Percentiles rank a stretch among this genome's conserved stretches.
Conservation (phyloP, 2,113 vertebrate species). For the Marcusenius ussheri region DNA sequence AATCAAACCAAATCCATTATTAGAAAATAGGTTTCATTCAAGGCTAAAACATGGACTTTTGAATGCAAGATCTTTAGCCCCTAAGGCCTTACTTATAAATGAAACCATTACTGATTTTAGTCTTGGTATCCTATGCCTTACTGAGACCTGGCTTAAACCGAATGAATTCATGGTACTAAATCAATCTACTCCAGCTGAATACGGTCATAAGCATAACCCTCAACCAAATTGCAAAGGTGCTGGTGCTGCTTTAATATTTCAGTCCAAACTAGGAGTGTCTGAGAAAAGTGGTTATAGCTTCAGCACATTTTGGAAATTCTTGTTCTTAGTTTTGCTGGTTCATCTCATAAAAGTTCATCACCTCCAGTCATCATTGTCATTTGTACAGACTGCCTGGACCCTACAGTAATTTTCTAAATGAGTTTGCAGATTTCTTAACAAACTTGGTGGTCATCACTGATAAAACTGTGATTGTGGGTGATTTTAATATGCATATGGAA, state of each 20-base stretch:
- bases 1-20: neutral
- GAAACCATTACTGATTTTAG: neutral
- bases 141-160: neutral
- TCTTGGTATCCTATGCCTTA: neutral
- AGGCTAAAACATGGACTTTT: neutral
- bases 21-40: neutral
- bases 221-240: neutral
- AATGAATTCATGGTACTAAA: neutral
- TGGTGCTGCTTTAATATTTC: neutral
- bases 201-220: neutral
- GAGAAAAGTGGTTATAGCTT: neutral
- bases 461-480: too few relatives aligned
- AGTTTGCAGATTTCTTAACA: too few relatives aligned
- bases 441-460: too few relatives aligned
- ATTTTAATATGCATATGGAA: too few relatives aligned
- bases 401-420: too few relatives aligned
- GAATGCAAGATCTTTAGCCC: neutral
- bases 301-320: neutral
- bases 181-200: neutral
- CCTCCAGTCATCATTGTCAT: neutral
- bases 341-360: neutral
- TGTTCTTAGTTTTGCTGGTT: neutral
- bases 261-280: neutral
- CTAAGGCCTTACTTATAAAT: neutral
- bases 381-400: neutral